Conservation (phyloP, 2,113 vertebrate genomes). For the Aptenodytes patagonicus region DNA sequence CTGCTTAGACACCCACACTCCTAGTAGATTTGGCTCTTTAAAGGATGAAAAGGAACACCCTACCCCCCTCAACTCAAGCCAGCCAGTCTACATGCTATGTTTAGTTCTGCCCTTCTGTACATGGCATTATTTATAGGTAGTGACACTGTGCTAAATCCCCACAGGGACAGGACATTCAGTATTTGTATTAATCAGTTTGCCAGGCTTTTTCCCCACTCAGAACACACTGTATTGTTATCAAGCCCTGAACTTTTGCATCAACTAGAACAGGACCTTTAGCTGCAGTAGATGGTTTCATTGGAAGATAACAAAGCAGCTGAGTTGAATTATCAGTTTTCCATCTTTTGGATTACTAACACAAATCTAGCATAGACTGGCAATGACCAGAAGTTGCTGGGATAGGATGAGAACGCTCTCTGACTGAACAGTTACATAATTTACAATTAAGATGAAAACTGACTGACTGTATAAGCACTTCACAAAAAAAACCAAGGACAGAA, state of each 20-base stretch:
- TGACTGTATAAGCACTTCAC: background rate
- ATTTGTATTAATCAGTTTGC: conserved; percentile 21
- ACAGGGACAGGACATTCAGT: conserved; percentile 16
- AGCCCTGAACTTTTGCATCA: background rate
- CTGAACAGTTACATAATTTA: background rate
- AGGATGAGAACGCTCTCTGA: background rate
- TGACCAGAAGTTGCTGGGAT: background rate
- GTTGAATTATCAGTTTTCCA: background rate
- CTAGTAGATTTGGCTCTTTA: background rate
- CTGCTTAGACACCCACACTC: background rate
- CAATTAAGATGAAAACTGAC: background rate
- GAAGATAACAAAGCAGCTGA: background rate
- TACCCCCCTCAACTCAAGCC: background rate
- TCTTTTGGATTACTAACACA: background rate
- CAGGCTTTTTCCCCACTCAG: background rate
- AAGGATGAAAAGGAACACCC: background rate
- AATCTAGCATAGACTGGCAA: background rate
- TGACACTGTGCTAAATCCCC: conserved; percentile 34
- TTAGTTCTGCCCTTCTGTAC: conserved; percentile 39
- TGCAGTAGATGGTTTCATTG: background rate
- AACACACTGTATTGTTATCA: background rate
- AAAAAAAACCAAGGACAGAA: background rate
- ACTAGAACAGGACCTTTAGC: background rate
- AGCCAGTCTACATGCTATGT: background rate
- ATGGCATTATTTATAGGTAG: conserved; percentile 51